These are phyloP conservation scores for Caretta caretta DNA, from an alignment of 2,113 vertebrate species.

Conservation along the genomic window DNA sequence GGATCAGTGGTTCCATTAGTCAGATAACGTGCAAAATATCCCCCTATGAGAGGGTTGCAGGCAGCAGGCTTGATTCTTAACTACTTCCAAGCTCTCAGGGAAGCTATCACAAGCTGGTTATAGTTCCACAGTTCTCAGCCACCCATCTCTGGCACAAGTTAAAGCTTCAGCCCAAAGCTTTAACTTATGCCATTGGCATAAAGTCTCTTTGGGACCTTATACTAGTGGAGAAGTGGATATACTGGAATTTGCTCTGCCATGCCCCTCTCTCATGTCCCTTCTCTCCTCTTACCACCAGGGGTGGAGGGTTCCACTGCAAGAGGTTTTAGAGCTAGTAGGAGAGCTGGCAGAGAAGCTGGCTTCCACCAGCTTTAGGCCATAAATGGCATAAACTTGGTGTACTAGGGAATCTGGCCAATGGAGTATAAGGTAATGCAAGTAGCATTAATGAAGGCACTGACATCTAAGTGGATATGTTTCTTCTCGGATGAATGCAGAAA, in stretches of 20 bases:
- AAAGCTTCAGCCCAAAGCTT: constrained; percentile 15
- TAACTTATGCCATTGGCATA: neutral
- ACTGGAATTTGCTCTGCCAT: neutral
- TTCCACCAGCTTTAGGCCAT: neutral
- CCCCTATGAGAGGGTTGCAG: neutral
- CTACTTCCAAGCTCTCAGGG: neutral
- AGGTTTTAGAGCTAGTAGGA: rapidly evolving
- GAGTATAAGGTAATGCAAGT: neutral
- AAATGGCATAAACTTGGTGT: neutral
- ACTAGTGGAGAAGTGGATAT: neutral
- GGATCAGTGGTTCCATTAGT: neutral
- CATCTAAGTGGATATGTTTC: neutral
- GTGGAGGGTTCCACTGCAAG: rapidly evolving
- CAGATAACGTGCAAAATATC: neutral
- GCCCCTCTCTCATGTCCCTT: neutral
- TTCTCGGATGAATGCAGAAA: neutral
- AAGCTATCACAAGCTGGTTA: neutral
- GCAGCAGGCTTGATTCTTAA: neutral
- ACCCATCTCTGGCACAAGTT: neutral
- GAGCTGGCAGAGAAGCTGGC: neutral
- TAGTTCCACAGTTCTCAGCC: neutral
- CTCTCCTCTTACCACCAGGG: neutral
- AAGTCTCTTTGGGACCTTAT: neutral
- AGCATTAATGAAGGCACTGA: neutral
- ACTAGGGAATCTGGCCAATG: neutral